Conservation (phyloP, 2,113 vertebrate genomes). For the Nibea coibor region DNA sequence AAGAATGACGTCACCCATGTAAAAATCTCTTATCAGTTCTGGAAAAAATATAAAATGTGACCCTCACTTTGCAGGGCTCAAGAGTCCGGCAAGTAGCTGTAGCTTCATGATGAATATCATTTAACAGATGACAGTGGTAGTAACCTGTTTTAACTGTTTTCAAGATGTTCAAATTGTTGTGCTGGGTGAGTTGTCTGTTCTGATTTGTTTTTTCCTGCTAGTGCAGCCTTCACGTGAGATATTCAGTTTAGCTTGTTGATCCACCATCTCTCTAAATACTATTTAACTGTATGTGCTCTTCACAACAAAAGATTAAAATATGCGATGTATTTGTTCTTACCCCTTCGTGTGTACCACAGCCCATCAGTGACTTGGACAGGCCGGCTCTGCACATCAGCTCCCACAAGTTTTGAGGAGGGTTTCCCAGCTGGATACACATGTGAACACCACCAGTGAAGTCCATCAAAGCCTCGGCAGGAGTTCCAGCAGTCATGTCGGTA, state of each 20-base stretch:
- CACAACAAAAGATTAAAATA: not conserved
- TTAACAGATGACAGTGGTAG: too few species aligned
- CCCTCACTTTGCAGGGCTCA: too few species aligned
- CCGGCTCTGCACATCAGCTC: constrained; percentile 82
- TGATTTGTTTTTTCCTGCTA: too few species aligned
- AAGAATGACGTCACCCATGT: too few species aligned
- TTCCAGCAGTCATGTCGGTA: constrained; percentile 86
- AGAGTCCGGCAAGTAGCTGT: too few species aligned
- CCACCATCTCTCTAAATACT: not conserved
- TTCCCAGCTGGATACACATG: constrained; percentile 76
- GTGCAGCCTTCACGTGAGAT: not conserved
- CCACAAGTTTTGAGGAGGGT: constrained; percentile 83
- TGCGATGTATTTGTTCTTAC: constrained; percentile 58
- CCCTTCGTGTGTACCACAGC: constrained; percentile 84
- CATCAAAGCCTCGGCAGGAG: constrained; percentile 88
- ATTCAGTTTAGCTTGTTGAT: not conserved
- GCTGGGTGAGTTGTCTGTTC: too few species aligned
- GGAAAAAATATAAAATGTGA: too few species aligned
- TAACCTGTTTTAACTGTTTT: too few species aligned
- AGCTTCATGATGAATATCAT: too few species aligned
- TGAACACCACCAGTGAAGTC: constrained; percentile 92
- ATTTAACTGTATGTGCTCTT: not conserved
- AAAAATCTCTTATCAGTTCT: too few species aligned
- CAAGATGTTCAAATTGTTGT: too few species aligned
- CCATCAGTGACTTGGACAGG: constrained; percentile 83